Percentiles rank a stretch among this genome's conserved stretches.
These are phyloP conservation scores for Phrixothrix hirtus DNA, from an alignment of 2,888 invertebrate genomes.

Conservation along the genomic window DNA sequence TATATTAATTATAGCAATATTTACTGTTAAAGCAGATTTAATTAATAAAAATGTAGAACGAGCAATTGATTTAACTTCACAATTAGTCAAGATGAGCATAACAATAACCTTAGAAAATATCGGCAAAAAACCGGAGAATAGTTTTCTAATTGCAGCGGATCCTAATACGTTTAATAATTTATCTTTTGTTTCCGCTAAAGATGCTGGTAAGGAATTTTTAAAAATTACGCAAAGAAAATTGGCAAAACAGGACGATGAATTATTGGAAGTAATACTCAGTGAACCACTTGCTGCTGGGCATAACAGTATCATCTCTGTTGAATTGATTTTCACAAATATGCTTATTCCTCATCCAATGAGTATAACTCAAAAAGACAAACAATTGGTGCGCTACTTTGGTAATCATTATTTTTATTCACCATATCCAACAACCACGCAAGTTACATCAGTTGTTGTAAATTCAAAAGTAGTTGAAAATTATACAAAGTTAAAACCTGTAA, in stretches of 20 bases:
- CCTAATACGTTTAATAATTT: conserved; percentile 65
- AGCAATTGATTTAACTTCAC: conserved; percentile 83
- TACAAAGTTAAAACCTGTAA: conserved; percentile 79
- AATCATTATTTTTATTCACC: conserved; percentile 83
- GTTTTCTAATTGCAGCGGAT: conserved; percentile 74
- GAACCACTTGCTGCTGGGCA: conserved; percentile 64
- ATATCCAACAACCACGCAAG: conserved; percentile 79
- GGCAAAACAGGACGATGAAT: conserved; percentile 53
- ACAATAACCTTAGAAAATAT: conserved; percentile 84
- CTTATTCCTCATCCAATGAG: conserved; percentile 83
- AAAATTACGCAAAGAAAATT: conserved; percentile 48
- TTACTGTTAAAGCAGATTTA: conserved; percentile 62
- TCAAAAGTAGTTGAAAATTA: conserved; percentile 81
- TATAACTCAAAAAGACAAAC: conserved; percentile 92
- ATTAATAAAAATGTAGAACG: conserved; percentile 81
- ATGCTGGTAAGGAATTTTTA: conserved; percentile 64
- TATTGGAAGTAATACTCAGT: conserved; percentile 57
- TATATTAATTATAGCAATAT: background rate
- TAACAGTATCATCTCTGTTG: conserved; percentile 65
- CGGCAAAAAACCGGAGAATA: conserved; percentile 71
- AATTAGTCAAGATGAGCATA: conserved; percentile 81
- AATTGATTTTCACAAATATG: conserved; percentile 75
- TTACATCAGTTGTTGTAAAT: conserved; percentile 75
- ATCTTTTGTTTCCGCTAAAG: conserved; percentile 75
- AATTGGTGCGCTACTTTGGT: conserved; percentile 85